Conservation (phyloP, 2,113 vertebrate genomes). For the Shinisaurus crocodilurus region DNA sequence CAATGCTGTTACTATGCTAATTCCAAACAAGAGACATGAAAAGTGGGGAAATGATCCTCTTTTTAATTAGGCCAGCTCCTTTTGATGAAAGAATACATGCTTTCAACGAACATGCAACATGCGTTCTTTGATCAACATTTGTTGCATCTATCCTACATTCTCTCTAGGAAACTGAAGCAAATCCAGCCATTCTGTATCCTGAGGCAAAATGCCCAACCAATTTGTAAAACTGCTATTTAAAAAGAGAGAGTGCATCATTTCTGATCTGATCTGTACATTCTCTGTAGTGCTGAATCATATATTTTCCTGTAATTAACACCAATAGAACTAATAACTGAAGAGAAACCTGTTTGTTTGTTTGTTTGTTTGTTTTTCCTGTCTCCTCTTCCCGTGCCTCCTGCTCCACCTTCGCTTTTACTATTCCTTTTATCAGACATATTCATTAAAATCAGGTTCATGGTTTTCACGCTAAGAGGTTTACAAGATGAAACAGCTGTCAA, state of each 20-base stretch:
- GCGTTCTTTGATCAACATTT: neutral
- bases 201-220: neutral
- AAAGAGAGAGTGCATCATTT: neutral
- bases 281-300: neutral
- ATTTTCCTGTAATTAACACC: neutral
- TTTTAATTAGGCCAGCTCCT: neutral
- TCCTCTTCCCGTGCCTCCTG: neutral
- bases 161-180: neutral
- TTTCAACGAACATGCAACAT: neutral
- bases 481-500: conserved; percentile 58
- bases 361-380: neutral
- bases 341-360: neutral
- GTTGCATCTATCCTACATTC: neutral
- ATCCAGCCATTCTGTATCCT: neutral
- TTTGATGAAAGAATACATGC: neutral
- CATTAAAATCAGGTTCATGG: conserved; percentile 57
- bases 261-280: neutral
- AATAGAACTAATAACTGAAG: neutral
- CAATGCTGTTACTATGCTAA: neutral
- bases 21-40: conserved; percentile 3
- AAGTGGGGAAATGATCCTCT: neutral
- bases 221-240: conserved; percentile 4
- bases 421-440: conserved; percentile 42
- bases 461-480: conserved; percentile 63
- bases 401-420: conserved; percentile 13